These are phyloP conservation scores for Seira ritae DNA, from an alignment of 2,888 invertebrate genomes.

Conservation along the genomic window DNA sequence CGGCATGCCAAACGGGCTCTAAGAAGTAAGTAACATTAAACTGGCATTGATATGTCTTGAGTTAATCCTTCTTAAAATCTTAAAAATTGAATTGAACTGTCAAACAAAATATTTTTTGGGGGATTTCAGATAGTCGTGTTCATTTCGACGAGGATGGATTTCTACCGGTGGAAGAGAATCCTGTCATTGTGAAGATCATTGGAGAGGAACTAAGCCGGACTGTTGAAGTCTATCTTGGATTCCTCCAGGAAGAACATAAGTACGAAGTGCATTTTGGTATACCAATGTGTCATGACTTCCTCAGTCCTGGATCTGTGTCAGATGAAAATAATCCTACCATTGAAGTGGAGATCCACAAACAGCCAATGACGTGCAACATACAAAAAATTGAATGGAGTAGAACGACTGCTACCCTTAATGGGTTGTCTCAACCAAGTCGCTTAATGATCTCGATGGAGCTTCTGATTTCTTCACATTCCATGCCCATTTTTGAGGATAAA, in stretches of 20 bases:
- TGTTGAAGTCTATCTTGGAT: conserved; percentile 69
- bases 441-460: conserved; percentile 52
- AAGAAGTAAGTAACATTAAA: conserved; percentile 58
- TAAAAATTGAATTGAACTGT: no score
- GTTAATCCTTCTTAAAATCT: no score
- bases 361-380: conserved; percentile 50
- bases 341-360: conserved; percentile 35
- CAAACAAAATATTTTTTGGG: background rate
- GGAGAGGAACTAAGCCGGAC: conserved; percentile 67
- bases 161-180: conserved; percentile 62
- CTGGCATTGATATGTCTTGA: no score
- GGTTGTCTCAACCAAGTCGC: conserved; percentile 28
- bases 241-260: conserved; percentile 69
- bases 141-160: conserved; percentile 69
- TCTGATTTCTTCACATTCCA: conserved; percentile 52
- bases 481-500: conserved; percentile 68
- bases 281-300: conserved; percentile 63
- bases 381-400: conserved; percentile 55
- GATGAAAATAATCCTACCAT: conserved; percentile 23
- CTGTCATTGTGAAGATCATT: conserved; percentile 63
- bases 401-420: conserved; percentile 22
- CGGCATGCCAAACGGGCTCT: conserved; percentile 57
- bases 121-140: conserved; percentile 67
- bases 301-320: conserved; percentile 33
- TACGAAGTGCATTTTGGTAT: conserved; percentile 68